Evolutionary conservation across 2,113 vertebrate species (phyloP), one percentile per base, ranked within the genome.

Genomic region (Sapajus apella): DNA sequence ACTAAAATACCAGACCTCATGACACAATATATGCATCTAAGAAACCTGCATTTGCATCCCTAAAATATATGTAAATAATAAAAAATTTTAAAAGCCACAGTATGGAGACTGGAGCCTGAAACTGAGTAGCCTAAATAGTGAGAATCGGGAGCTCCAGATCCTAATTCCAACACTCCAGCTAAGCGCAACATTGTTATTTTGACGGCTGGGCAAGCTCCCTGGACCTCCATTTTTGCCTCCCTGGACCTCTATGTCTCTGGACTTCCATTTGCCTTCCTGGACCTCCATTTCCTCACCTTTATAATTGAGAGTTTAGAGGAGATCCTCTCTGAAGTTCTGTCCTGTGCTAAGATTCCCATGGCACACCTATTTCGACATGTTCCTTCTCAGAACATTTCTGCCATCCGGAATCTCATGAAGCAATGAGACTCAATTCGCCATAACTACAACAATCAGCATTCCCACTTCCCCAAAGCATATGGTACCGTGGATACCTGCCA

Each of bases 401-500:
- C 66, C 47, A 90, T 87, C 61, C 27, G 0, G 75, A 96, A 90
- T 97, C 95, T 77, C 76, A 90, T 47, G 83, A 98, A 98, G 91
- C 95, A 94, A 72, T 86, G 97, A 96, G 97, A 95, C 72, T 98
- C 92, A 97, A 96, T 86, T 87, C 81, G 95, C 95, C 81, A 56
- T 84, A 97, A 90, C 37, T 88, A 96, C 86, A 95, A 96, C 92
- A 95, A 95, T 96, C 81, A 83, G 30, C 73, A 43, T 85, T 96
- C 55, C 91, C 97, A 97, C 97, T 66, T 96, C 95, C 61, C 88
- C 52, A 96, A 97, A 95, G 97, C 94, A 97, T 93, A 94, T 92
- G 97, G 92, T 73, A 0, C 43, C 17, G 14, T 66, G 66, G 91
- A 95, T 61, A 47, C 72, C 73, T 94, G 77, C 89, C 96, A 97